A percentile compares a stretch with the other conserved stretches of the same genome.
These are phyloP conservation scores for Pampus argenteus DNA, from an alignment of 2,797 vertebrate genomes.

Conservation along the genomic window DNA sequence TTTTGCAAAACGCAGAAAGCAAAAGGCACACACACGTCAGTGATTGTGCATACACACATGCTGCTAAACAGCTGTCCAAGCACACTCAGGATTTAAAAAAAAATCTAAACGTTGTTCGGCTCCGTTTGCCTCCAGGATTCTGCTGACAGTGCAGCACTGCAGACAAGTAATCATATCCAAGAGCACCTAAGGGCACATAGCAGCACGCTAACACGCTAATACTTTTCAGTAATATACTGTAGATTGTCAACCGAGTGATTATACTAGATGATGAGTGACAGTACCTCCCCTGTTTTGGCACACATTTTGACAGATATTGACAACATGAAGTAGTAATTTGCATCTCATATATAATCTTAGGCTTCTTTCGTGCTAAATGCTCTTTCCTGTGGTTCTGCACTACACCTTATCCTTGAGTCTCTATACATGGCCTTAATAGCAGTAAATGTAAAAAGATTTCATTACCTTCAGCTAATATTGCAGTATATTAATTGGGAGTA, in stretches of 20 bases:
- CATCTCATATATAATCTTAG: conserved; percentile 12
- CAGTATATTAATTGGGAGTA: not conserved
- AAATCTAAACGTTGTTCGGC: conserved; percentile 44
- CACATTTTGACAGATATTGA: conserved; percentile 27
- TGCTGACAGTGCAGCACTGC: conserved; percentile 62
- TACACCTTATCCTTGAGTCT: not conserved
- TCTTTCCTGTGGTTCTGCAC: not conserved
- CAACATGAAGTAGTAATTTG: conserved; percentile 26
- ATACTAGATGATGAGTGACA: conserved; percentile 43
- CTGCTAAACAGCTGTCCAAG: conserved; percentile 42
- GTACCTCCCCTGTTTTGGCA: conserved; percentile 7
- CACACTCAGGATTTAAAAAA: conserved; percentile 21
- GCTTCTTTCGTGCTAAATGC: not conserved
- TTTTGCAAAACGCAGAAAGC: not conserved
- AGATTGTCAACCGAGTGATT: conserved; percentile 46
- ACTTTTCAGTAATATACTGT: conserved; percentile 42
- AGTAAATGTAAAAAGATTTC: not conserved
- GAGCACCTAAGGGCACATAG: conserved; percentile 52
- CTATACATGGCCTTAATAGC: not conserved
- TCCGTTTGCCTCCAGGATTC: conserved; percentile 44
- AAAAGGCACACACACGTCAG: not conserved
- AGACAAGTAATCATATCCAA: conserved; percentile 64
- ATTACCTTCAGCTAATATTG: not conserved
- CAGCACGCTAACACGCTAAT: conserved; percentile 37
- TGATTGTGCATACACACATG: conserved; percentile 7